Conservation (phyloP, 2,888 invertebrate species). For the Hecatera dysodea region DNA sequence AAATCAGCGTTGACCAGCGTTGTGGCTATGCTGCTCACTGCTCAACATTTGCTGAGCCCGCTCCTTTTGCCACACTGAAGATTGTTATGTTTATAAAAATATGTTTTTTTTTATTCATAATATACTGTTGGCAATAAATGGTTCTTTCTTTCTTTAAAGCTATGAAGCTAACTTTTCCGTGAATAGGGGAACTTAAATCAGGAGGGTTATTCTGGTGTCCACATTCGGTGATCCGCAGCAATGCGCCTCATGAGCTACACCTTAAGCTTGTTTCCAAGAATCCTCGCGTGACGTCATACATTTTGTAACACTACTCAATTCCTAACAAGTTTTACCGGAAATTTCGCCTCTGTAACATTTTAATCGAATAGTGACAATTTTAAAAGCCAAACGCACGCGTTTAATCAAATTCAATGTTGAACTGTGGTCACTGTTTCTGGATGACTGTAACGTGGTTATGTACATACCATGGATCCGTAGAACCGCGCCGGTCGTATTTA, state of each 20-base stretch:
- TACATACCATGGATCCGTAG: constrained; percentile 27
- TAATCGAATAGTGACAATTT: background rate
- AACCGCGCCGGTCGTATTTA: constrained; percentile 15
- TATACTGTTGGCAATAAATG: no score
- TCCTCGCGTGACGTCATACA: no score
- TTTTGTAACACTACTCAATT: background rate
- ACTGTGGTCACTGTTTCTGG: background rate
- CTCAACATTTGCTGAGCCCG: no score
- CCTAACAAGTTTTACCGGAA: background rate
- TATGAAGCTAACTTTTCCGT: background rate
- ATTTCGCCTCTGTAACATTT: background rate
- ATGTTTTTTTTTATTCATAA: no score
- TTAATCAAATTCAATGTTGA: constrained; percentile 15
- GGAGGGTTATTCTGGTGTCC: background rate
- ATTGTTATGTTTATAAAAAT: no score
- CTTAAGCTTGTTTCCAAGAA: background rate
- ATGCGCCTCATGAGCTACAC: no score
- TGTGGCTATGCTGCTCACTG: no score
- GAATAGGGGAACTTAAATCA: no score
- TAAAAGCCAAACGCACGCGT: background rate
- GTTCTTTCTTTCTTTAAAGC: no score
- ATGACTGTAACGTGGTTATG: constrained; percentile 16
- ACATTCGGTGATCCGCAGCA: background rate
- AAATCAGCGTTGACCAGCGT: no score
- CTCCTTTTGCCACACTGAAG: no score